Evolutionary conservation across 2,888 invertebrate species (phyloP).

Genomic region (Gnatocerus cornutus): DNA sequence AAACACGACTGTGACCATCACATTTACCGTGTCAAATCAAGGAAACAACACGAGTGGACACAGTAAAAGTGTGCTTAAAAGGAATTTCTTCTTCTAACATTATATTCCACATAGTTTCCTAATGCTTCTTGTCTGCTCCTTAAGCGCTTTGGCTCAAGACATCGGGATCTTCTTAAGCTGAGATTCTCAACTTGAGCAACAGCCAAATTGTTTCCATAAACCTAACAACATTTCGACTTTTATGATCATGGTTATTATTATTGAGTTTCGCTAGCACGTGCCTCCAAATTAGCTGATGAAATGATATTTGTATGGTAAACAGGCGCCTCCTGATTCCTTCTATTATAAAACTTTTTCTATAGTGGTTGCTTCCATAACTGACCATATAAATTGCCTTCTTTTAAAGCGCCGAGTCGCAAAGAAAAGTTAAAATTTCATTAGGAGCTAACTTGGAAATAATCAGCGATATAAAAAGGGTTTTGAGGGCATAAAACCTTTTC

Average conservation of each 20-base stretch:
- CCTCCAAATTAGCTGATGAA: conserved; percentile 32
- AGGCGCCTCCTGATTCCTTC: not conserved
- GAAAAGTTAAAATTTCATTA: not conserved
- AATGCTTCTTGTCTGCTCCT: no score
- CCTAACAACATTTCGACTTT: conserved; percentile 13
- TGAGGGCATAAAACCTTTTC: not conserved
- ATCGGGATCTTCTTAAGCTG: no score
- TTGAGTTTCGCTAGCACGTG: conserved; percentile 21
- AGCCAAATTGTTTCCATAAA: conserved; percentile 26
- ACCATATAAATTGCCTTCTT: not conserved
- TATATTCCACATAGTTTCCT: no score
- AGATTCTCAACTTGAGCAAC: conserved; percentile 1
- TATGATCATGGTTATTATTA: conserved; percentile 26
- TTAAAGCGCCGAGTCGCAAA: not conserved
- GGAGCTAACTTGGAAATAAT: not conserved
- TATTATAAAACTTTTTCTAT: conserved; percentile 8
- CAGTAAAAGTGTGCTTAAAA: no score
- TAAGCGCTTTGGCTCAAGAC: no score
- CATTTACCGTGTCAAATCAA: no score
- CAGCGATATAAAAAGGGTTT: conserved; percentile 14
- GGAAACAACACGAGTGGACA: no score
- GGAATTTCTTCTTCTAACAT: no score
- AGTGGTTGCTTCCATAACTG: no score
- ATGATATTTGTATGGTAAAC: conserved; percentile 18
- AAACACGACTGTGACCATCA: no score